These are phyloP conservation scores for Actinia equina DNA, from an alignment of 64 coral and sea anemone genomes.

Conservation along the genomic window DNA sequence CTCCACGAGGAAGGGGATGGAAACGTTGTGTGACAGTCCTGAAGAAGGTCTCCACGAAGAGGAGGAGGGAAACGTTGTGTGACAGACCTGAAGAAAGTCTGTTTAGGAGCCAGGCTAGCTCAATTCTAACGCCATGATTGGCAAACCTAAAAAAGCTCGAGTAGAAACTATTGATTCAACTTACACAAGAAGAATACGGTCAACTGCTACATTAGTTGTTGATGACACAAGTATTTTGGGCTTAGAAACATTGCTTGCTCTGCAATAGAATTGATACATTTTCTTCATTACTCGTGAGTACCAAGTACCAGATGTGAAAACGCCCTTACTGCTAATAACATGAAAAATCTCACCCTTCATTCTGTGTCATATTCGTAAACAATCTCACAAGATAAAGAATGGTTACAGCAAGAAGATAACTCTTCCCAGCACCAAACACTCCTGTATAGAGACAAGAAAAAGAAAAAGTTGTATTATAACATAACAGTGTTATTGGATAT, in stretches of 20 bases:
- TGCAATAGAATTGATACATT: not conserved
- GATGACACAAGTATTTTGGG: conserved; percentile 92
- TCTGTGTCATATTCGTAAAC: conserved; percentile 32
- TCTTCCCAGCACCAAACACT: conserved; percentile 95
- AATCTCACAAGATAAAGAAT: conserved; percentile 81
- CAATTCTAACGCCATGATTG: too few species aligned
- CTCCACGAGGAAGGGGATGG: too few species aligned
- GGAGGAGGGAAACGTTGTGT: too few species aligned
- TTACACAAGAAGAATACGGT: conserved; percentile 92
- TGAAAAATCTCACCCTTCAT: not conserved
- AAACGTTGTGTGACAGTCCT: too few species aligned
- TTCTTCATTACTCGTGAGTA: too few species aligned
- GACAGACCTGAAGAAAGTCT: too few species aligned
- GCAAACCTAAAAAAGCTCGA: too few species aligned
- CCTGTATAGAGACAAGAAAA: conserved; percentile 22
- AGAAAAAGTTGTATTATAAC: not conserved
- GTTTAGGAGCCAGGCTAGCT: too few species aligned
- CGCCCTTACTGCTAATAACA: too few species aligned
- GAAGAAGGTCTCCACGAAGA: too few species aligned
- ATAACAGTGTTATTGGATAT: too few species aligned
- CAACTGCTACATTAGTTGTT: conserved; percentile 94
- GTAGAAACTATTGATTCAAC: not conserved
- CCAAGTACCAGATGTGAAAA: too few species aligned
- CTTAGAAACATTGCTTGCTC: not conserved
- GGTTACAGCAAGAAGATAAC: conserved; percentile 79